Percentiles rank a stretch among this genome's conserved stretches.
phyloP scores from a whole-genome alignment of 2,888 invertebrate species.

The Blomia tropicalis region DNA sequence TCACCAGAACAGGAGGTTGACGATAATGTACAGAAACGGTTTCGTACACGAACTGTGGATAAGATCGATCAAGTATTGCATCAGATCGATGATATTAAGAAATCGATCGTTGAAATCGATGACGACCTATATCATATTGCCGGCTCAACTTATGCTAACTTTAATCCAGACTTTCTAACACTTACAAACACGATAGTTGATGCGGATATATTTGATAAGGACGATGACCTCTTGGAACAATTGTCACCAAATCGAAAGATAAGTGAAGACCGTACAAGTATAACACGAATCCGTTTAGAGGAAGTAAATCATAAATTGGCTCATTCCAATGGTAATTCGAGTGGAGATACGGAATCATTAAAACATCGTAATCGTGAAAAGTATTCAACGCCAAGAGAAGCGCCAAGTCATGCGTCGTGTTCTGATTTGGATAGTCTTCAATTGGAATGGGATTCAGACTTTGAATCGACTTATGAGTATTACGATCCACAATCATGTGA shows the following conservation, averaged over 20 bases:
- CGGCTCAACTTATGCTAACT: conserved; percentile 17
- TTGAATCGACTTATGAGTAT: conserved; percentile 9
- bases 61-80: conserved; percentile 22
- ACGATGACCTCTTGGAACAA: background rate
- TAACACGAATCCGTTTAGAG: background rate
- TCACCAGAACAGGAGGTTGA: background rate
- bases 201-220: background rate
- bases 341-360: background rate
- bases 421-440: background rate
- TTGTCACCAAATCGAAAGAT: too few species aligned
- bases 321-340: background rate
- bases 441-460: background rate
- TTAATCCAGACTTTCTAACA: conserved; percentile 20
- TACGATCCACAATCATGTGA: background rate
- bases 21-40: background rate
- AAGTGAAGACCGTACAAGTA: conserved; percentile 28
- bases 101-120: conserved; percentile 23
- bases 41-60: conserved; percentile 11
- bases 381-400: background rate
- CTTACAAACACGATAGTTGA: conserved; percentile 7
- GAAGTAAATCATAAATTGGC: conserved; percentile 8
- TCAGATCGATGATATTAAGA: conserved; percentile 23
- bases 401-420: background rate
- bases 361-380: background rate
- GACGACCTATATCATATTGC: conserved; percentile 16